These are phyloP conservation scores for Hypomecis atomaria DNA, from an alignment of 2,888 invertebrate species.

Conservation along the genomic window DNA sequence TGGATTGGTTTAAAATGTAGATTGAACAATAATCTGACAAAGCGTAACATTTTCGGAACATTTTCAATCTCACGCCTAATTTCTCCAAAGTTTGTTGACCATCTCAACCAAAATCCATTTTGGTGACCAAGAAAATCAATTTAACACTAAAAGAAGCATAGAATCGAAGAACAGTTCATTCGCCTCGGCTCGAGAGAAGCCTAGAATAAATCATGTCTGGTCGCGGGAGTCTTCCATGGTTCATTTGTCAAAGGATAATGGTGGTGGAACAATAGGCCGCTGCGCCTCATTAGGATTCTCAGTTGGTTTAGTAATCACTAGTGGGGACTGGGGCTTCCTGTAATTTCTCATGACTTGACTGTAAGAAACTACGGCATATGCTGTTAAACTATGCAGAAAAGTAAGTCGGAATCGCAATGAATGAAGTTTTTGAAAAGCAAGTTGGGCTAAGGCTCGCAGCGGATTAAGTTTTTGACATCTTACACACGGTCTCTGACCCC, in stretches of 20 bases:
- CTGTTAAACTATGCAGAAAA: background rate
- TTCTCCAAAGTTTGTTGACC: constrained; percentile 13
- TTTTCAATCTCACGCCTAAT: constrained; percentile 11
- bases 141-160: constrained; percentile 17
- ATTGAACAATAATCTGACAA: too few species aligned
- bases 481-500: too few species aligned
- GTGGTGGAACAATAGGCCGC: constrained; percentile 37
- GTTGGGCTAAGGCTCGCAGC: too few species aligned
- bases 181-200: constrained; percentile 19
- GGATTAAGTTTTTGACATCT: too few species aligned
- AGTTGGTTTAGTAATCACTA: constrained; percentile 20
- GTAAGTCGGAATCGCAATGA: too few species aligned
- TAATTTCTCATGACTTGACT: constrained; percentile 13
- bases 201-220: constrained; percentile 24
- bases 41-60: background rate
- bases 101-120: constrained; percentile 4
- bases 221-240: constrained; percentile 23
- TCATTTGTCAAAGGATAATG: constrained; percentile 35
- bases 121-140: constrained; percentile 22
- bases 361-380: constrained; percentile 10
- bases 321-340: constrained; percentile 24
- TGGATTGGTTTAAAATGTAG: too few species aligned
- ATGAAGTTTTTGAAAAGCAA: too few species aligned
- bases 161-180: constrained; percentile 26
- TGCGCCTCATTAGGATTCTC: constrained; percentile 38